Evolutionary conservation across 2,888 invertebrate species (phyloP), one percentile per base, ranked within the genome.

Genomic region (Acanthosepion esculentum): DNA sequence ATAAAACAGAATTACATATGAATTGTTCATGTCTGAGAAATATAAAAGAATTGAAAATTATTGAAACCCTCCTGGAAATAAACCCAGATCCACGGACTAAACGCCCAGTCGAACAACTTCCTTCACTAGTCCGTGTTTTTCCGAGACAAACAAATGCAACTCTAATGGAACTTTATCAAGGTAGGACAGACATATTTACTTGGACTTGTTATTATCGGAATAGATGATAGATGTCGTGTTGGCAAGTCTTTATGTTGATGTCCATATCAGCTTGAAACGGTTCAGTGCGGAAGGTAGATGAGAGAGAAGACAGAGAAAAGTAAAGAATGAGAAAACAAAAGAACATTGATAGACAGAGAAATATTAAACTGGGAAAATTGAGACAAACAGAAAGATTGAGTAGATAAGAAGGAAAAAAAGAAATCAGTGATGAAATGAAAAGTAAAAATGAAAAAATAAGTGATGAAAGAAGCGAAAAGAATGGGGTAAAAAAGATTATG

Each of bases 101-200:
- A n/a, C 12, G n/a, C 15, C 12, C 12, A n/a, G 12, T 78, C 78
- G 12, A 78, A 1, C 78, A 5, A n/a, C 15, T 15, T n/a, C 78
- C 1, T 78, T 15, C n/a, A 8, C 78, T 78, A 12, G 29, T 8
- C 78, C 2, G n/a, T n/a, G 78, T 78, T 78, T n/a, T 33, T 78
- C n/a, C 12, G 78, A n/a, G 78, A 78, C 78, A 78, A 78, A 78
- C 78, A 78, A 78, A 78, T 78, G 78, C n/a, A 78, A n/a, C 78
- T 33, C 1, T 33, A 33, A 33, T 78, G n/a, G 78, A 78, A 78
- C 78, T 78, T 78, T n/a, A 78, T 78, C n/a, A 78, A 78, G 15
- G 3, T n/a, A 78, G 4, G n/a, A 33, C 78, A 78, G 78, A 33
- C 78, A 78, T 78, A 78, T 78, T 78, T 78, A 78, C n/a, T 33